phyloP scores from a whole-genome alignment of 2,888 invertebrate species.

The Tanytarsus gracilentus region DNA sequence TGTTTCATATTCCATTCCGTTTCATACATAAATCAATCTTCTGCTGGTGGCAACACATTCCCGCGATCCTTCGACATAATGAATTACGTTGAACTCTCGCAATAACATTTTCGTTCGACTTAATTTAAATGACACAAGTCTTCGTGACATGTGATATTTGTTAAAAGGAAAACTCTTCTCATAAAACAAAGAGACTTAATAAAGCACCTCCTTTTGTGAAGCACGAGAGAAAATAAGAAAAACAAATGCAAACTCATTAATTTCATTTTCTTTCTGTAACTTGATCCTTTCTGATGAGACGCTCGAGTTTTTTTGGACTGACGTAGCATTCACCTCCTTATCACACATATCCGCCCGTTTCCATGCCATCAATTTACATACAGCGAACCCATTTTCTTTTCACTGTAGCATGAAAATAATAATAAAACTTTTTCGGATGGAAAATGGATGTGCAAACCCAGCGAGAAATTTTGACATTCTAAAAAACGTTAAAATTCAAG shows the following conservation, averaged over 20 bases:
- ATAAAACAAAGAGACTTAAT: slow-evolving; percentile 21
- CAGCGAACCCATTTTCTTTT: slow-evolving; percentile 8
- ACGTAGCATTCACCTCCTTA: slow-evolving; percentile 7
- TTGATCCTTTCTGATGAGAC: background rate
- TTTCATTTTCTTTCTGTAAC: background rate
- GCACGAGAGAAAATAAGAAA: too few species aligned
- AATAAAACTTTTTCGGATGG: slow-evolving; percentile 20
- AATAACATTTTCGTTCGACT: too few species aligned
- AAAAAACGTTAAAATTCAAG: too few species aligned
- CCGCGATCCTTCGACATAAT: too few species aligned
- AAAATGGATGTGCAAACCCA: slow-evolving; percentile 18
- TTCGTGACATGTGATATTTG: slow-evolving; percentile 12
- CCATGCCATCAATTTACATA: slow-evolving; percentile 19
- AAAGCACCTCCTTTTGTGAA: slow-evolving; percentile 25
- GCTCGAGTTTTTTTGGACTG: background rate
- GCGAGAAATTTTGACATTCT: too few species aligned
- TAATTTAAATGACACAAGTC: slow-evolving; percentile 13
- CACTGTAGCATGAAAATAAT: slow-evolving; percentile 10
- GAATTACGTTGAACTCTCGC: too few species aligned
- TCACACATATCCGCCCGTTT: slow-evolving; percentile 15
- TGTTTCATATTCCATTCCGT: too few species aligned
- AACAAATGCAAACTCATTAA: slow-evolving; percentile 12
- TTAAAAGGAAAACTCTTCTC: background rate
- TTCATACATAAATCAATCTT: too few species aligned
- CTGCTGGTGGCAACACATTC: too few species aligned